Evolutionary conservation across 2,113 vertebrate species (phyloP).

Genomic region (Lampris incognitus): DNA sequence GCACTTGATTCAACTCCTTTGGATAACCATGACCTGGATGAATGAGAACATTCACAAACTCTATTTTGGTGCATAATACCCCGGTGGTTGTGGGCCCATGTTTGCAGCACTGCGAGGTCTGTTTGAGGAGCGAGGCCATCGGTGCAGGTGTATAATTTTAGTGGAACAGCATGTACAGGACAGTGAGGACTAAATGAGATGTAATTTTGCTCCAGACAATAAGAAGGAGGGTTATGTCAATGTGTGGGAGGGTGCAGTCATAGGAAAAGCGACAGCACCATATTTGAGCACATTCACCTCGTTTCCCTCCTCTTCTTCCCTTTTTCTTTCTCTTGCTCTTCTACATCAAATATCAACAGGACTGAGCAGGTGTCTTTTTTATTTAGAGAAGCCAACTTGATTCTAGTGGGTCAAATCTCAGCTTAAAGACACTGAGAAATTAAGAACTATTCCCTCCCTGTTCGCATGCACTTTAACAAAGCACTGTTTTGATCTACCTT

Average conservation of each 20-base stretch:
- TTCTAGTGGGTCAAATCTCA: too few relatives aligned
- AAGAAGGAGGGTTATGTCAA: background rate
- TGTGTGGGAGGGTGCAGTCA: background rate
- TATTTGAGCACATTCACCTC: background rate
- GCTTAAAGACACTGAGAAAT: too few relatives aligned
- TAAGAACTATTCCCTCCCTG: too few relatives aligned
- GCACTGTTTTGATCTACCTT: too few relatives aligned
- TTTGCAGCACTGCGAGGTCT: background rate
- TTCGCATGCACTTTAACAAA: too few relatives aligned
- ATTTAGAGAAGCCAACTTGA: too few relatives aligned
- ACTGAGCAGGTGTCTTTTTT: too few relatives aligned
- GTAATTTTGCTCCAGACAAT: background rate
- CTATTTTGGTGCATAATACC: too few relatives aligned
- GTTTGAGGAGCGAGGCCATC: background rate
- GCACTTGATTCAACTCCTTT: too few relatives aligned
- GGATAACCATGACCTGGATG: too few relatives aligned
- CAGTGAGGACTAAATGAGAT: background rate
- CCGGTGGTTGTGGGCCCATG: background rate
- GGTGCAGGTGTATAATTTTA: conserved; percentile 4
- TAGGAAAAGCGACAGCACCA: background rate
- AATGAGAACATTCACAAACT: too few relatives aligned
- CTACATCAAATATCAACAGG: too few relatives aligned
- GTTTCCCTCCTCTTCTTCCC: background rate
- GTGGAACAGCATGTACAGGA: background rate
- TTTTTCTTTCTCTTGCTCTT: background rate